Conservation (phyloP, 2,888 invertebrate species). For the Charanyca ferruginea region DNA sequence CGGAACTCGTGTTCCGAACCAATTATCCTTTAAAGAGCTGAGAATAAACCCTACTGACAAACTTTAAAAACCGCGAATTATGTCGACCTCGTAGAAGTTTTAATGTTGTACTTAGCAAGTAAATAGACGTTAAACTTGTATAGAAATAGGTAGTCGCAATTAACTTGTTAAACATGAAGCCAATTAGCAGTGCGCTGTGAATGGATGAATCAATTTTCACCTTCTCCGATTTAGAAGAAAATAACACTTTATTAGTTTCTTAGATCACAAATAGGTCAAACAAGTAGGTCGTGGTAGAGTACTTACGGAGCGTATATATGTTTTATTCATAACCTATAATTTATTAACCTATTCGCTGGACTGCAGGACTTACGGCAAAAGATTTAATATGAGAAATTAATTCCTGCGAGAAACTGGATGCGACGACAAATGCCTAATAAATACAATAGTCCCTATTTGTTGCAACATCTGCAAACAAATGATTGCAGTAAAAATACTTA, state of each 20-base stretch:
- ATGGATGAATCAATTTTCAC: constrained; percentile 4
- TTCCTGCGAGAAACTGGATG: not conserved
- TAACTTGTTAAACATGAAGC: constrained; percentile 5
- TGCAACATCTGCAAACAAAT: constrained; percentile 31
- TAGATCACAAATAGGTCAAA: constrained; percentile 5
- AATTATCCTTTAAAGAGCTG: constrained; percentile 5
- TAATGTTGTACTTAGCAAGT: constrained; percentile 38
- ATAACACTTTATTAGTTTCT: constrained; percentile 23
- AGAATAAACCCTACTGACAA: constrained; percentile 15
- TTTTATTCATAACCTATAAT: constrained; percentile 14
- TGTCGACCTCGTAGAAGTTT: constrained; percentile 27
- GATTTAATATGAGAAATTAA: not conserved
- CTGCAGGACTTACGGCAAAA: not conserved
- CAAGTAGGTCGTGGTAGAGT: not conserved
- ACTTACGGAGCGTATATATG: not conserved
- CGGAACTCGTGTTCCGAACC: not conserved
- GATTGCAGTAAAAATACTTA: constrained; percentile 52
- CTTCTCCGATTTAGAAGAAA: not conserved
- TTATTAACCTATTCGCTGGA: not conserved
- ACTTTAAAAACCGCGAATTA: constrained; percentile 37
- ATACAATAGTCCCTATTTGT: constrained; percentile 22
- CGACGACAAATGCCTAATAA: constrained; percentile 13
- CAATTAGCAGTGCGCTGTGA: not conserved
- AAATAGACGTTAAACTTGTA: constrained; percentile 37
- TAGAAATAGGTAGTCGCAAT: constrained; percentile 22